Base-by-base conservation (phyloP, 2,113 vertebrate genomes). In the Sciurus niger region DNA sequence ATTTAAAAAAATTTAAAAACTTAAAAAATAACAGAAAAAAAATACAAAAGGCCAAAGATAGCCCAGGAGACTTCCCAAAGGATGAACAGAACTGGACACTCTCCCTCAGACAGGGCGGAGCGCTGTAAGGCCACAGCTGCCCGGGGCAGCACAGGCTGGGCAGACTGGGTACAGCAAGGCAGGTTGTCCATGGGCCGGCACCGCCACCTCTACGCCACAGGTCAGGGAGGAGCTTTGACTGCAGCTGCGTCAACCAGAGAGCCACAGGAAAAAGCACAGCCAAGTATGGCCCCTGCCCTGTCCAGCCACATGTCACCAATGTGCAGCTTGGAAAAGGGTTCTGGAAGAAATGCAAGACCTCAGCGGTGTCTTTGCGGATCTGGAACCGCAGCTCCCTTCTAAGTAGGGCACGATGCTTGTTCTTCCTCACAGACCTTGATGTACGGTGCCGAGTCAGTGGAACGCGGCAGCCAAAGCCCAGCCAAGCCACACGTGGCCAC, bases 41-140 rank as follows among this genome's bases (percentile, higher is more conserved):
- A 90, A 89, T 30, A 77, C 72, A 63, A 60, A 96, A 74, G 65
- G 30, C 65, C 80, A 60, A 65, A 48, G 78, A 55, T 18, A 79
- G 73, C 65, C n/a, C 18, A 32, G 63, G 30, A 79, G 51, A 84
- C 63, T 43, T 34, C 68, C 8, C 84, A 84, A 72, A n/a, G 12
- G 43, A 65, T 10, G 86, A 79, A 43, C 84, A 51, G 78, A 89
- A 37, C n/a, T 34, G 22, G 46, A 79, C 72, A 46, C 37, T n/a
- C 11, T 18, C 3, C 11, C 16, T 5, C 43, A 72, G n/a, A 25
- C 34, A 37, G 17, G 70, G 74, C 51, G 40, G 28, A 5, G 1
- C 8, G 9, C 11, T 53, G 43, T 0, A 43, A 70, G 84, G 53
- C 80, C 51, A 40, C 70, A 30, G 32, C 34, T 22, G 7, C 13